phyloP scores from a whole-genome alignment of 2,797 vertebrate genomes.

The Micrastur ruficollis region DNA sequence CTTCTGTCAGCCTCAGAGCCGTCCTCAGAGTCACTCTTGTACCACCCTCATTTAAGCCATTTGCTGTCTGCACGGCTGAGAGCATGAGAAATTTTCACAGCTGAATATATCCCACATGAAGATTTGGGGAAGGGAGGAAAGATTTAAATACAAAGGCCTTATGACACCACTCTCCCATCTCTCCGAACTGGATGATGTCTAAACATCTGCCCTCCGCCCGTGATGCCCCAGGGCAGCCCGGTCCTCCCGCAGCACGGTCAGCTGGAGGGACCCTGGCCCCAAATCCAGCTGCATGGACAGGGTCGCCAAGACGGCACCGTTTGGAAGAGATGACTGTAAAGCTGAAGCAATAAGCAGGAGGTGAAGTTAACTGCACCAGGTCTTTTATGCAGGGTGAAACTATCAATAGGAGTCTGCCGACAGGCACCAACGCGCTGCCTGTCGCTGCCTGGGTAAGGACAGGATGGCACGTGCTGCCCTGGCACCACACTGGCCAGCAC shows the following conservation, averaged over 20 bases:
- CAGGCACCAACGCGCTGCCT: not conserved
- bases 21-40: not conserved
- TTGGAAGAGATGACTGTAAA: not conserved
- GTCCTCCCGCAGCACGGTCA: not conserved
- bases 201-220: not conserved
- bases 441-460: not conserved
- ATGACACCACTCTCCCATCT: not conserved
- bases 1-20: not conserved
- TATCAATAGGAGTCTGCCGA: not conserved
- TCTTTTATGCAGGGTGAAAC: not conserved
- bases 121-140: not conserved
- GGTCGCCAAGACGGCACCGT: rapidly evolving
- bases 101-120: not conserved
- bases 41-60: not conserved
- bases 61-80: not conserved
- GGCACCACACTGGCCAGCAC: not conserved
- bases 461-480: not conserved
- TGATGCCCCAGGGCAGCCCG: not conserved
- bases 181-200: not conserved
- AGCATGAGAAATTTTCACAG: not conserved
- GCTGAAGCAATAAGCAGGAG: not conserved
- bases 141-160: not conserved
- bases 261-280: not conserved
- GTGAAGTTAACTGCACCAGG: not conserved
- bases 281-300: not conserved